Evolutionary conservation across 2,797 vertebrate genomes (phyloP).

Genomic region (Smutsia temminckii): DNA sequence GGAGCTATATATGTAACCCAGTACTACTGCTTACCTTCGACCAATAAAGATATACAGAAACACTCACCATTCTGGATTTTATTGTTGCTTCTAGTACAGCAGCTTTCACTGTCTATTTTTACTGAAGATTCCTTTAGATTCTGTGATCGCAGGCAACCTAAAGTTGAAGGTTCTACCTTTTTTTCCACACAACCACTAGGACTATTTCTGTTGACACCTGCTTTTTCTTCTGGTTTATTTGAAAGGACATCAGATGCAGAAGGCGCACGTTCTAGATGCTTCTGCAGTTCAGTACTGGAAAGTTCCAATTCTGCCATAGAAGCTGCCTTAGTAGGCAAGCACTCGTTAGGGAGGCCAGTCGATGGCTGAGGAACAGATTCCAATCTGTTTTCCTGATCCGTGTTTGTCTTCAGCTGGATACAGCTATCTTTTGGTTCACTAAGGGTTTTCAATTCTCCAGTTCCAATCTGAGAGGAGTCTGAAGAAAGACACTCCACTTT

Average conservation of each 20-base stretch:
- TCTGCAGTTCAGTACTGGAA: constrained; percentile 76
- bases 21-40: neutral
- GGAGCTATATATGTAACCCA: neutral
- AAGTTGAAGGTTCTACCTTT: constrained; percentile 74
- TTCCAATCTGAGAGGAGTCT: constrained; percentile 73
- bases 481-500: constrained; percentile 77
- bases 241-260: constrained; percentile 80
- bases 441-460: constrained; percentile 64
- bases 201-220: constrained; percentile 53
- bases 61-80: constrained; percentile 84
- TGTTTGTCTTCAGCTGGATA: constrained; percentile 69
- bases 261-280: constrained; percentile 81
- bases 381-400: constrained; percentile 69
- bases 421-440: constrained; percentile 75
- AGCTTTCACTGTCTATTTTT: constrained; percentile 80
- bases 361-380: constrained; percentile 75
- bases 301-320: constrained; percentile 71
- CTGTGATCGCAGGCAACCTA: constrained; percentile 70
- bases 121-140: constrained; percentile 76
- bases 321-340: constrained; percentile 55
- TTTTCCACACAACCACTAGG: constrained; percentile 70
- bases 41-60: constrained; percentile 1
- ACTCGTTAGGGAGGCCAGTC: constrained; percentile 78
- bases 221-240: constrained; percentile 73
- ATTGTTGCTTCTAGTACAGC: constrained; percentile 79